phyloP scores from a whole-genome alignment of 2,888 invertebrate genomes.

The Iselma pallidipennis region DNA sequence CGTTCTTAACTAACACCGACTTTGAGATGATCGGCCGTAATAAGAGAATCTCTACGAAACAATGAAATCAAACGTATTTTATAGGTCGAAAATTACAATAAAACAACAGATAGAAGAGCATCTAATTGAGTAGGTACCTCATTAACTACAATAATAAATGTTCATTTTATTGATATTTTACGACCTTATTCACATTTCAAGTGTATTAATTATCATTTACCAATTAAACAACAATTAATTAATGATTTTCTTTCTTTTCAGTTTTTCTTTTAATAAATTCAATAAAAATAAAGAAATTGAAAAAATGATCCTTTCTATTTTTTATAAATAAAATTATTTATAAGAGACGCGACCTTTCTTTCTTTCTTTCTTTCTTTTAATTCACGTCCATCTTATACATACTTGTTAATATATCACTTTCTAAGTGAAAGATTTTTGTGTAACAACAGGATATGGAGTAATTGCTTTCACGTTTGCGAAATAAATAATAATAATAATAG shows the following conservation, averaged over 20 bases:
- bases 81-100: too few relatives aligned
- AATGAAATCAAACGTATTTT: too few relatives aligned
- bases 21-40: too few relatives aligned
- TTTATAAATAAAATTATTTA: too few relatives aligned
- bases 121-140: too few relatives aligned
- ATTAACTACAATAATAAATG: background rate
- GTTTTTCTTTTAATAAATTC: too few relatives aligned
- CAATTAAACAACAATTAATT: too few relatives aligned
- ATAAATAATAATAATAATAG: background rate
- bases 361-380: constrained; percentile 13
- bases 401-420: constrained; percentile 24
- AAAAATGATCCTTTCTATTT: background rate
- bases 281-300: too few relatives aligned
- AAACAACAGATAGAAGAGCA: too few relatives aligned
- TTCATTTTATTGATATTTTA: background rate
- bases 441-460: constrained; percentile 9
- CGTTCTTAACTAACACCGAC: too few relatives aligned
- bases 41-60: too few relatives aligned
- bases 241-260: too few relatives aligned
- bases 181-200: background rate
- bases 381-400: background rate
- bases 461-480: background rate
- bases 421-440: constrained; percentile 39
- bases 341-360: constrained; percentile 9
- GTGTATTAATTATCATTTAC: background rate